phyloP scores from a whole-genome alignment of 2,797 vertebrate genomes.

The Phyllotis vaccarum region DNA sequence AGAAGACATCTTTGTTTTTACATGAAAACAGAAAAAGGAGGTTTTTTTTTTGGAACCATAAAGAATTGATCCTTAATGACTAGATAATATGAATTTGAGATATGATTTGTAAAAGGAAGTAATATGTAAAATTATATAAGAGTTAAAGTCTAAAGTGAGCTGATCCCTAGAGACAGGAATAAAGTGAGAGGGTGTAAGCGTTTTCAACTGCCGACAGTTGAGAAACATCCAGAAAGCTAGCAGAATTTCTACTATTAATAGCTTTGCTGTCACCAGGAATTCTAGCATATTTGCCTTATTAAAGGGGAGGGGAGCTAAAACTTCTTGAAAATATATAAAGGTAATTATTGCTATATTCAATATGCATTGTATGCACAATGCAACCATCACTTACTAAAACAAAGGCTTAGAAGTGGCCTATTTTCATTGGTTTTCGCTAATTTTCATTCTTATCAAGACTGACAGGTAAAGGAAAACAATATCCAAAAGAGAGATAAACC shows the following conservation, averaged over 20 bases:
- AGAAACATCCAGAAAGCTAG: constrained; percentile 68
- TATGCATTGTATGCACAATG: constrained; percentile 24
- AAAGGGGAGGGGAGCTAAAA: constrained; percentile 22
- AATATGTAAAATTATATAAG: constrained; percentile 32
- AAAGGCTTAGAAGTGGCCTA: background rate
- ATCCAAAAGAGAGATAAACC: background rate
- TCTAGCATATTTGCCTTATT: constrained; percentile 34
- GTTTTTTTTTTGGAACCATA: constrained; percentile 13
- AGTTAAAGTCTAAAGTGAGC: constrained; percentile 28
- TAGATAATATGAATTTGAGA: constrained; percentile 20
- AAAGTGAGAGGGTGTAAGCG: constrained; percentile 34
- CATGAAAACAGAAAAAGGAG: background rate
- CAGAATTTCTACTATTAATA: constrained; percentile 62
- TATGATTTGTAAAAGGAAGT: constrained; percentile 59
- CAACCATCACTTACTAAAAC: constrained; percentile 20
- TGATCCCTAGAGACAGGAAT: constrained; percentile 21
- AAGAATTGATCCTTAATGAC: constrained; percentile 52
- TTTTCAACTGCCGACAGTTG: constrained; percentile 57
- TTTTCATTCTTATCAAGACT: constrained; percentile 13
- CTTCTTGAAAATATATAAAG: constrained; percentile 54
- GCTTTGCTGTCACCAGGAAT: background rate
- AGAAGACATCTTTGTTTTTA: constrained; percentile 61
- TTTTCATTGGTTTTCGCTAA: constrained; percentile 45
- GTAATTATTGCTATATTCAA: constrained; percentile 56
- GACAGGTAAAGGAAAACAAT: constrained; percentile 12